Conservation (phyloP, 1,140 invertebrate species). For the Leptestheria dahalacensis region DNA sequence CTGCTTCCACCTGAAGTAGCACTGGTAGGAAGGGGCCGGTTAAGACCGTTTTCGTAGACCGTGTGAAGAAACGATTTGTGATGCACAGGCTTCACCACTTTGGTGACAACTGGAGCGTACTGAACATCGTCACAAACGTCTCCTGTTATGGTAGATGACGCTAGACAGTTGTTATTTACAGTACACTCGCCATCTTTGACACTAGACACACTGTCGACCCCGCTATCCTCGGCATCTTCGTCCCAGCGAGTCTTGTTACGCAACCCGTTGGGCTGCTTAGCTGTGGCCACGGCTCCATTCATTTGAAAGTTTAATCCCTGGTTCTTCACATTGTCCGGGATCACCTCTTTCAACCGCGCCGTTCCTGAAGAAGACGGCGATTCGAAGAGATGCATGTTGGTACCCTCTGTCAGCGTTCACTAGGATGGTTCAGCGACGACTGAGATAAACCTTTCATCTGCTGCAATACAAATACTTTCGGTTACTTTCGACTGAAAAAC, state of each 20-base stretch:
- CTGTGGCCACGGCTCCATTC: background rate
- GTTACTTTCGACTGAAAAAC: too few species aligned
- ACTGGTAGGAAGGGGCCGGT: background rate
- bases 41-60: conserved; percentile 7
- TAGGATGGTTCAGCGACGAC: too few species aligned
- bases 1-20: background rate
- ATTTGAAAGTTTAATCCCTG: background rate
- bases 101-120: background rate
- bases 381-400: too few species aligned
- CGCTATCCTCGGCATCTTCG: conserved; percentile 11
- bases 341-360: background rate
- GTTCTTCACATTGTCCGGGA: background rate
- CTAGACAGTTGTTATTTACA: conserved; percentile 1
- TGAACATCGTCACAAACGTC: background rate
- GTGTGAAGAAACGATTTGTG: conserved; percentile 14
- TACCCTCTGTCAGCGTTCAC: too few species aligned
- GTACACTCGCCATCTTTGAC: background rate
- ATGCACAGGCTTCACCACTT: background rate
- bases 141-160: background rate
- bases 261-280: too few species aligned
- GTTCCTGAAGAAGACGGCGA: too few species aligned
- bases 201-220: conserved; percentile 14
- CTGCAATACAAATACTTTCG: too few species aligned
- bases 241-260: background rate
- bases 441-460: too few species aligned